These are phyloP conservation scores for Centropyge bicolor DNA, from an alignment of 2,797 vertebrate genomes.

Conservation along the genomic window DNA sequence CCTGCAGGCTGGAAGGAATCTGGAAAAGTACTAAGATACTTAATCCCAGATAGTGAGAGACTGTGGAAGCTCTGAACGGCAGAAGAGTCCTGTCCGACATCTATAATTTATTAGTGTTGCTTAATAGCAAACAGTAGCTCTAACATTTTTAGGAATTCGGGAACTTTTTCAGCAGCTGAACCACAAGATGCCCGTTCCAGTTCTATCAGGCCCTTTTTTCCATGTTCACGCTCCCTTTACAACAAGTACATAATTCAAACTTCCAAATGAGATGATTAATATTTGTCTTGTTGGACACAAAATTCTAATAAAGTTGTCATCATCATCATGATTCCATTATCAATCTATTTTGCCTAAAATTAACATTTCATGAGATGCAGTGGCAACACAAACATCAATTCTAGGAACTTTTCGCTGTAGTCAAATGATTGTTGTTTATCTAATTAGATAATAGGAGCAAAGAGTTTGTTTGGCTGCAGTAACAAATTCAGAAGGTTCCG, in stretches of 20 bases:
- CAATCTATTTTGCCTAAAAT: too few species aligned
- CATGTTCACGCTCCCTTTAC: neutral
- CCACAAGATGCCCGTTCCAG: too few species aligned
- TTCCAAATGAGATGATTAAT: neutral
- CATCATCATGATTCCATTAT: too few species aligned
- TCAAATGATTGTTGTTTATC: neutral
- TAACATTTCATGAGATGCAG: neutral
- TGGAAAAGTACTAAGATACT: neutral
- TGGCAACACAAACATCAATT: neutral
- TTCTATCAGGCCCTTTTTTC: too few species aligned
- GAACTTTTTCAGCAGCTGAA: too few species aligned
- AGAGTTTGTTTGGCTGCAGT: too few species aligned
- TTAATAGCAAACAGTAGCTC: too few species aligned
- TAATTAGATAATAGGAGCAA: neutral
- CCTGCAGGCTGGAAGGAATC: constrained; percentile 14
- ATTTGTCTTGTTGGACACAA: neutral
- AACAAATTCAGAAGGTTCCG: too few species aligned
- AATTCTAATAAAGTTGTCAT: neutral
- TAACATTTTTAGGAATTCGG: too few species aligned
- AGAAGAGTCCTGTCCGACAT: too few species aligned
- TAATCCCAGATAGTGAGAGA: neutral
- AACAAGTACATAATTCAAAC: neutral
- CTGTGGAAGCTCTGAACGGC: too few species aligned
- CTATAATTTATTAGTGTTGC: too few species aligned
- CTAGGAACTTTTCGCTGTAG: neutral